phyloP scores from a whole-genome alignment of 2,888 invertebrate genomes.

The Actias luna region DNA sequence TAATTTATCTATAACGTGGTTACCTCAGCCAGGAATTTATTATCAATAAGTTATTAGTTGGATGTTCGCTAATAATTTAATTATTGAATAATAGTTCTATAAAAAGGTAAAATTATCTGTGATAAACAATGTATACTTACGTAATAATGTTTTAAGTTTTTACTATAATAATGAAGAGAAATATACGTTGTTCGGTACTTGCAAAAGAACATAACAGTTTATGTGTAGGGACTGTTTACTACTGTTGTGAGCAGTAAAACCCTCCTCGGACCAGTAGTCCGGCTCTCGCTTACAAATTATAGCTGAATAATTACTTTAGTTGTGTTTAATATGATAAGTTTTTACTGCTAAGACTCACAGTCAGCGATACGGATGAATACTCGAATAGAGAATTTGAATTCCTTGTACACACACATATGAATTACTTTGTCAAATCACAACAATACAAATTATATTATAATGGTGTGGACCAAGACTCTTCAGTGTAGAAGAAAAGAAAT shows the following conservation, averaged over 20 bases:
- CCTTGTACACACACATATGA: not conserved
- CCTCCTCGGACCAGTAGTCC: not conserved
- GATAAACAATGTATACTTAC: no score
- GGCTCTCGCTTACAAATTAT: constrained; percentile 4
- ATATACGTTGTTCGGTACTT: not conserved
- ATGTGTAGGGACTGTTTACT: constrained; percentile 33
- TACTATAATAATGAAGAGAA: not conserved
- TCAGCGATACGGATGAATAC: constrained; percentile 9
- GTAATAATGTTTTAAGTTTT: not conserved
- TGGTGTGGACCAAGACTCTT: no score
- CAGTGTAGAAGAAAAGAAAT: no score
- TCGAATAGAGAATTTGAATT: not conserved
- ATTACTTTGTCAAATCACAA: no score
- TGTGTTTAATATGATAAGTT: constrained; percentile 23
- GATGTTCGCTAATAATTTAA: no score
- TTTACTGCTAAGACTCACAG: constrained; percentile 22
- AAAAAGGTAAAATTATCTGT: no score
- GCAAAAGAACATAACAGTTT: constrained; percentile 17
- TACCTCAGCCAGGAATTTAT: no score
- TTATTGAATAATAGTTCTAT: no score
- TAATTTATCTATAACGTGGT: not conserved
- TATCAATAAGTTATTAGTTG: no score
- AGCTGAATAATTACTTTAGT: constrained; percentile 13
- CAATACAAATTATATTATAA: no score
- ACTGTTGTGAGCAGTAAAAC: constrained; percentile 21